Evolutionary conservation across 2,888 invertebrate genomes (phyloP).

Genomic region (Thymelicus lineola): DNA sequence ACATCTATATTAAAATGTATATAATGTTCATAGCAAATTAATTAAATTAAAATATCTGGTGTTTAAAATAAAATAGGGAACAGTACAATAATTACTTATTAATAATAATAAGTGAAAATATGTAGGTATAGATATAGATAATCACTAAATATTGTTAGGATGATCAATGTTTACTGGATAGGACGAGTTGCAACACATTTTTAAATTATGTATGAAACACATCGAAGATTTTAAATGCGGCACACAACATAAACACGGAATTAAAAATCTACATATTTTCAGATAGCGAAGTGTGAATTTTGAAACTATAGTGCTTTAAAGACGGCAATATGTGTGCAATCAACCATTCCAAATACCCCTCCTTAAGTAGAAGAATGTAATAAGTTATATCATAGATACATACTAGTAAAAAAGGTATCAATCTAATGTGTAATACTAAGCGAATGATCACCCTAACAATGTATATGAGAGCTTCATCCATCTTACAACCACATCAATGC

Average conservation of each 20-base stretch:
- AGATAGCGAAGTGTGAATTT: background rate
- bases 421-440: constrained; percentile 44
- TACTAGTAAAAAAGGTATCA: constrained; percentile 16
- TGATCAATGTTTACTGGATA: constrained; percentile 50
- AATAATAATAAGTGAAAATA: constrained; percentile 64
- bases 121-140: constrained; percentile 46
- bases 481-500: constrained; percentile 55
- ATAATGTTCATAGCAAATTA: constrained; percentile 58
- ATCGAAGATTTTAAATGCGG: constrained; percentile 13
- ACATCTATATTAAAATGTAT: constrained; percentile 53
- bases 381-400: constrained; percentile 1
- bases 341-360: constrained; percentile 1
- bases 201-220: constrained; percentile 7
- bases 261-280: background rate
- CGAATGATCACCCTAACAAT: constrained; percentile 64
- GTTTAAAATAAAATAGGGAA: constrained; percentile 65
- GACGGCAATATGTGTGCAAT: background rate
- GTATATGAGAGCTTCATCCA: constrained; percentile 65
- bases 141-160: constrained; percentile 57
- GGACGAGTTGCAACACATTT: constrained; percentile 10
- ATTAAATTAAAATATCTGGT: constrained; percentile 62
- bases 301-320: background rate
- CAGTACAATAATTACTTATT: constrained; percentile 62
- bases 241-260: constrained; percentile 1
- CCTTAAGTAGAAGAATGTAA: background rate